A percentile compares a stretch with the other conserved stretches of the same genome.
These are phyloP conservation scores for Martes martes DNA, from an alignment of 2,113 vertebrate genomes.

Conservation along the genomic window DNA sequence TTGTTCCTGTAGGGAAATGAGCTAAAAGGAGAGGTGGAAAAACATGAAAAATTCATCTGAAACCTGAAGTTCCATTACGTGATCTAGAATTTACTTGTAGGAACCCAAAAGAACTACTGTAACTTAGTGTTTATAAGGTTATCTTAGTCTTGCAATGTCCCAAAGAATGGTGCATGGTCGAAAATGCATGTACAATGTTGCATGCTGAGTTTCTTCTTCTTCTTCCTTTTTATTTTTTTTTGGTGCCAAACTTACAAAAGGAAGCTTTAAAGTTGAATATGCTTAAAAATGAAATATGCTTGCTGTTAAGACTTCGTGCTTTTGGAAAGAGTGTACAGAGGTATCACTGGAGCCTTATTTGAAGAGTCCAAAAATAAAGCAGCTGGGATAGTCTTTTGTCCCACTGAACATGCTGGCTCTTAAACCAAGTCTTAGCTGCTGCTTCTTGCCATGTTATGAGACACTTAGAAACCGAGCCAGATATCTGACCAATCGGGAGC, in stretches of 20 bases:
- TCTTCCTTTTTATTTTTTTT: too few species aligned
- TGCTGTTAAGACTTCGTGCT: constrained; percentile 11
- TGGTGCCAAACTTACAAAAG: not conserved
- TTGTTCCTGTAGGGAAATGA: constrained; percentile 91
- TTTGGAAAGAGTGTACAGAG: not conserved
- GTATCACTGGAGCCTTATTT: not conserved
- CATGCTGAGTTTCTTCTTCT: not conserved
- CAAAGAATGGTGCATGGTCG: not conserved
- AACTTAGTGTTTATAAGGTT: constrained; percentile 10
- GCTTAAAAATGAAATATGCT: not conserved
- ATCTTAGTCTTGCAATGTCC: constrained; percentile 1
- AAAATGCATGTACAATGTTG: not conserved
- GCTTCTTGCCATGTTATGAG: not conserved
- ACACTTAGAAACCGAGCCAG: not conserved
- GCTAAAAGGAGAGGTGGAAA: constrained; percentile 76
- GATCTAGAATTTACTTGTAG: constrained; percentile 36
- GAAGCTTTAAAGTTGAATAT: constrained; percentile 30
- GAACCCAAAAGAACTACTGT: not conserved
- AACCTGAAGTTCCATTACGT: constrained; percentile 19
- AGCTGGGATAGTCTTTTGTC: not conserved
- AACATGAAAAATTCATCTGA: constrained; percentile 30
- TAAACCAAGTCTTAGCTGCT: not conserved
- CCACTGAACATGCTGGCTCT: not conserved
- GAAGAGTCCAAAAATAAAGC: not conserved
- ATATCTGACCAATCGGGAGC: not conserved